phyloP scores from a whole-genome alignment of 2,888 invertebrate species.

The Linyphia triangularis region DNA sequence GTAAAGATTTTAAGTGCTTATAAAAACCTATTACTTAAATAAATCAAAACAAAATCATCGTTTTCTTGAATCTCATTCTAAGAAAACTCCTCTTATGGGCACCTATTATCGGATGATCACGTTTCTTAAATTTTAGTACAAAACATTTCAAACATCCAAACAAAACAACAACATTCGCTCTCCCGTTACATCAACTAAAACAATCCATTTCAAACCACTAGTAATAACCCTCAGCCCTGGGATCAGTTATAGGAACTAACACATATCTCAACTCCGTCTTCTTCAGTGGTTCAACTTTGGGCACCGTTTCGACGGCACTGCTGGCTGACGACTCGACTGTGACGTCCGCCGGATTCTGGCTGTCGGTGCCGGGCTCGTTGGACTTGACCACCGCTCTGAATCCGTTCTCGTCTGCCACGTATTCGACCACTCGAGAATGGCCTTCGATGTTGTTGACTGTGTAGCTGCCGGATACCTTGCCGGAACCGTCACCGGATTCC shows the following conservation, averaged over 20 bases:
- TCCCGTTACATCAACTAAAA: no score
- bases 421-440: constrained; percentile 74
- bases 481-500: constrained; percentile 73
- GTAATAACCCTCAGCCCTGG: constrained; percentile 25
- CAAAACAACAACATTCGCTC: no score
- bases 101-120: no score
- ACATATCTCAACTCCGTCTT: constrained; percentile 23
- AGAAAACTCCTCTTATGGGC: no score
- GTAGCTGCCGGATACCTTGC: constrained; percentile 75
- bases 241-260: constrained; percentile 50
- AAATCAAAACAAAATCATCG: no score
- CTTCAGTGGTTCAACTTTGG: not conserved
- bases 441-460: constrained; percentile 75
- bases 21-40: no score
- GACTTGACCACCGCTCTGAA: constrained; percentile 75
- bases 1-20: no score
- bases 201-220: no score
- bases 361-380: constrained; percentile 76
- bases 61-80: no score
- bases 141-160: no score
- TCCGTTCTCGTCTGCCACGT: constrained; percentile 76
- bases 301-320: no score
- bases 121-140: no score
- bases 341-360: constrained; percentile 63
- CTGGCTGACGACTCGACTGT: constrained; percentile 31